Percentiles rank a stretch among this genome's conserved stretches.
phyloP scores from a whole-genome alignment of 2,113 vertebrate genomes.

The Campylomormyrus tamandua region DNA sequence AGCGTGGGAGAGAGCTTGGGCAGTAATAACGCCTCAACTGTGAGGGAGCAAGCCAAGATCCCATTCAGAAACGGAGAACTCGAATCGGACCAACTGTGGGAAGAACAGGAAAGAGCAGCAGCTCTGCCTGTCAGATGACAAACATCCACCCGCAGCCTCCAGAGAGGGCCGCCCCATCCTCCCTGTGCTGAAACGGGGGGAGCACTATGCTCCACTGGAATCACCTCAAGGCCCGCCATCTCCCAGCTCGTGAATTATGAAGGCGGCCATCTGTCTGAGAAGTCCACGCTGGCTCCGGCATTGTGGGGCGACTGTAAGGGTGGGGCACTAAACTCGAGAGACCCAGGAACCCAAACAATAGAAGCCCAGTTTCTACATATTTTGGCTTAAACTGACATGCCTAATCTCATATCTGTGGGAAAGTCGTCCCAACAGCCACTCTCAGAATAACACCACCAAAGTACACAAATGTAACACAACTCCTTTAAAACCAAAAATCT shows the following conservation, averaged over 20 bases:
- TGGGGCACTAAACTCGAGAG: background rate
- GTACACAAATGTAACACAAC: background rate
- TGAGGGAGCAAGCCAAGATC: background rate
- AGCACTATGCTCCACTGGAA: constrained; percentile 2
- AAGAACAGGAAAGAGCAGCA: background rate
- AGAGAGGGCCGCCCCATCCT: background rate
- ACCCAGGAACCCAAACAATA: background rate
- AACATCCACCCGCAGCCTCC: background rate
- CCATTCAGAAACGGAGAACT: background rate
- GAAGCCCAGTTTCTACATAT: background rate
- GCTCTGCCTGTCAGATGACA: background rate
- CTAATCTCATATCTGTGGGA: background rate
- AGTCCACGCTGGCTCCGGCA: constrained; percentile 10
- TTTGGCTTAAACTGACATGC: background rate
- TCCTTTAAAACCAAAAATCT: background rate
- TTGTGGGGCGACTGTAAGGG: background rate
- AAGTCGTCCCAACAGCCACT: background rate
- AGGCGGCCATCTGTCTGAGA: constrained; percentile 31
- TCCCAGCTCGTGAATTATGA: constrained; percentile 34
- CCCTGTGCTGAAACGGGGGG: background rate
- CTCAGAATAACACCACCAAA: background rate
- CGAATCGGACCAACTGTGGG: background rate
- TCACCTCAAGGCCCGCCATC: constrained; percentile 16
- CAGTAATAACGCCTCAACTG: background rate
- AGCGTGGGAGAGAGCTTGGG: background rate